Evolutionary conservation across 2,888 invertebrate genomes (phyloP), one percentile per base, ranked within the genome.

Genomic region (Branchipolynoe longqiensis): DNA sequence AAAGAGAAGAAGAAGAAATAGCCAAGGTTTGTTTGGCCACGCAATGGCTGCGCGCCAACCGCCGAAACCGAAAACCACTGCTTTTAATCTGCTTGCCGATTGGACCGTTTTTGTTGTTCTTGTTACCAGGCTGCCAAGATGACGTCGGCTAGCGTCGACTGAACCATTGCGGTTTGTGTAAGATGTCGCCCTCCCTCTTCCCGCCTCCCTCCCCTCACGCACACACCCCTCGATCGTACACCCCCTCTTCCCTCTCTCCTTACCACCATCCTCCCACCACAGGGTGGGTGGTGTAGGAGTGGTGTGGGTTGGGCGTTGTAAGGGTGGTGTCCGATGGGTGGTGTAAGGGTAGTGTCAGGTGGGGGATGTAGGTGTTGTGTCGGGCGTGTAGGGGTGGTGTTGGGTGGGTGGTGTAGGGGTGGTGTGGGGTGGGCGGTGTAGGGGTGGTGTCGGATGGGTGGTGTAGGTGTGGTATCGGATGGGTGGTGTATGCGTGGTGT

Each of bases 11-110:
- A n/a, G n/a, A n/a, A 48, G 78, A 78, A 78, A 78, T 78, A 78
- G 41, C 78, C 54, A 31, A 18, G 54, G 78, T 41, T 69, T 69
- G 69, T 69, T 69, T 69, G 69, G 38, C 36, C 38, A n/a, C 69
- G 38, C 69, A 69, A 69, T 36, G 69, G 38, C 69, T 0, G 18
- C n/a, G 69, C 38, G 69, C 69, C 69, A 69, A 38, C n/a, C 69
- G 36, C 6, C 33, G 69, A 69, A 69, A n/a, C 38, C 2, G 69
- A 38, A 33, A 38, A 38, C 22, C 69, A 33, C 22, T 69, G 33
- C 36, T 38, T 69, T 25, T 33, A 12, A 33, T 12, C 56, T 25
- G n/a, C 25, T 12, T 25, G 22, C 56, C 22, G 56, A n/a, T 25
- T 62, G 69, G 69, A 38, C 12, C 8, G 48, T 69, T 69, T 36